Base-by-base conservation (phyloP, 2,797 vertebrate genomes). In the Clarias fuscus region DNA sequence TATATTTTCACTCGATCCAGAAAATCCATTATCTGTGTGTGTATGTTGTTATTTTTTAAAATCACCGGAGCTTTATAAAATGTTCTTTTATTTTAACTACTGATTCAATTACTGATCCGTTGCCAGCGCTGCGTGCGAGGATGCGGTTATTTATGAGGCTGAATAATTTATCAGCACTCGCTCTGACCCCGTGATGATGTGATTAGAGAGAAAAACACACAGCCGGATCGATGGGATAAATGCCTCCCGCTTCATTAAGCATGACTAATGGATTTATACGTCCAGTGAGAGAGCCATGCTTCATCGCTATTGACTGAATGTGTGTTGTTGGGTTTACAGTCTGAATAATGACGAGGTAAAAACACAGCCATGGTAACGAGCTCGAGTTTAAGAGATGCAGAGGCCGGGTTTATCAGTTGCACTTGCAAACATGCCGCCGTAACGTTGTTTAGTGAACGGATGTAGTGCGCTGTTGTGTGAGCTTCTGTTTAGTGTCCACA, bases 241-340 rank as follows among this genome's bases (percentile, higher is more conserved):
- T 94, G 95, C 93, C 92, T 86, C 89, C 89, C 68, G 95, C 92
- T 94, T 92, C 90, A 93, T 95, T 95, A 94, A 92, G 90, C 88
- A 83, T 72, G 67, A 87, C 77, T 30, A 89, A 95, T 94, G 91
- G 94, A 96, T 93, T 91, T 90, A 94, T 91, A 53, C 87, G 89
- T 90, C 92, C 90, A 89, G 78, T 5, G 92, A 92, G 91, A 93
- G 91, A 93, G 91, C 90, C 93, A 92, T 84, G 88, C 84, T 76
- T 75, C 67, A 92, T 95, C 93, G 88, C 18, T 43, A 81, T 64
- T 27, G 59, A 81, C 37, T 10, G 77, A 40, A 94, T 94, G 91
- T 72, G 18, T 58, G 53, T 24, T 61, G 53, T 18, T 27, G 64
- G 76, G 17, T 59, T 70, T 79, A 79, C 76, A 40, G 53, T n/a